A percentile compares a stretch with the other conserved stretches of the same genome.
Conservation (phyloP, 2,888 invertebrate species). For the Cordilura impudica region DNA sequence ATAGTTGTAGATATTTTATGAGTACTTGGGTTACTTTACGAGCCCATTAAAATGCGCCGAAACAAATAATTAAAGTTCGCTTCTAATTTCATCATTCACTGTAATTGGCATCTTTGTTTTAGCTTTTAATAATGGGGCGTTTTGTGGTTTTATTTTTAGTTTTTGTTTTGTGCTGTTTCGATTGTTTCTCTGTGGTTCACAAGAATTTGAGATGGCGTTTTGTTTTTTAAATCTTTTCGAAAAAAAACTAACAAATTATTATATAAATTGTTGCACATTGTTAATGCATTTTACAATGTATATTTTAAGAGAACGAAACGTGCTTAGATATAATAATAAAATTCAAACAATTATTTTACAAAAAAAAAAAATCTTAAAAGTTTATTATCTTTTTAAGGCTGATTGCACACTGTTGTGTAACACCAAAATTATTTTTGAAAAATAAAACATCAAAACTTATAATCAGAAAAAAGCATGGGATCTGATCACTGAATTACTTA, state of each 20-base stretch:
- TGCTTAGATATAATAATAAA: slow-evolving; percentile 21
- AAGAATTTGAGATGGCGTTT: slow-evolving; percentile 63
- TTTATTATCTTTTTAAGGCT: neutral
- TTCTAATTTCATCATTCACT: slow-evolving; percentile 63
- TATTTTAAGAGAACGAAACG: slow-evolving; percentile 20
- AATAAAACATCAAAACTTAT: too few species aligned
- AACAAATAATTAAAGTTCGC: slow-evolving; percentile 71
- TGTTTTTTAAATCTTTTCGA: neutral
- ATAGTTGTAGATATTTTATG: slow-evolving; percentile 61
- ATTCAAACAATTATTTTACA: neutral
- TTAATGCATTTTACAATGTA: slow-evolving; percentile 55
- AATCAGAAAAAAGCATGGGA: too few species aligned
- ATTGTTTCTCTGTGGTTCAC: slow-evolving; percentile 1
- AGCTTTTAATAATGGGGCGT: slow-evolving; percentile 45
- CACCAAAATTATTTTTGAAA: neutral
- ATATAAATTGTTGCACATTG: slow-evolving; percentile 71
- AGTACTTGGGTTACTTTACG: slow-evolving; percentile 68
- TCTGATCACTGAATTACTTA: too few species aligned
- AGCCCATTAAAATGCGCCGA: slow-evolving; percentile 70
- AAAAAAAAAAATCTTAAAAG: too few species aligned
- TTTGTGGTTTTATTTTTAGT: neutral
- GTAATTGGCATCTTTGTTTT: slow-evolving; percentile 47
- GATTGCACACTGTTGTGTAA: too few species aligned
- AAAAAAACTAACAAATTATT: slow-evolving; percentile 48
- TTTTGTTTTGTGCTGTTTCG: neutral